These are phyloP conservation scores for Brachyrhaphis roseni DNA, from an alignment of 2,797 vertebrate species.

Conservation along the genomic window DNA sequence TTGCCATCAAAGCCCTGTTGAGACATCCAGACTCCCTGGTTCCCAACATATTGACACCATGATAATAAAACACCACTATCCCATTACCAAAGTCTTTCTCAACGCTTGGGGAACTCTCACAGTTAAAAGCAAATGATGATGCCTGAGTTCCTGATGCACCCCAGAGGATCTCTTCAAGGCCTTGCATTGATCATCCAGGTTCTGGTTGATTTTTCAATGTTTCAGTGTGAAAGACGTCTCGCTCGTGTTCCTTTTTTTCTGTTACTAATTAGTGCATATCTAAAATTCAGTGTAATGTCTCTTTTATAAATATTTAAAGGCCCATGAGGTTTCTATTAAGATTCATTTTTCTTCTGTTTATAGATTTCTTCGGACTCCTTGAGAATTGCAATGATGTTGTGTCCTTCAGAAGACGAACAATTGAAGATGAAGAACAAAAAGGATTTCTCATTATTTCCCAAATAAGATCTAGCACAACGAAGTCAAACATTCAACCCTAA, in stretches of 20 bases:
- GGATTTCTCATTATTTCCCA: neutral
- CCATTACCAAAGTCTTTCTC: neutral
- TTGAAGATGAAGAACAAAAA: neutral
- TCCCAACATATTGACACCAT: neutral
- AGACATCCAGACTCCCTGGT: neutral
- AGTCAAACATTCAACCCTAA: constrained; percentile 7
- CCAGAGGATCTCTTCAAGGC: neutral
- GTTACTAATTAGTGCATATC: neutral
- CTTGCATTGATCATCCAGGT: neutral
- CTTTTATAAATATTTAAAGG: neutral
- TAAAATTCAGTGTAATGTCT: neutral
- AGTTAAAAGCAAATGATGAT: neutral
- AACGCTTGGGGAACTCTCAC: neutral
- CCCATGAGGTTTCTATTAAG: neutral
- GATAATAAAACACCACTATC: neutral
- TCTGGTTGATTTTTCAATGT: neutral
- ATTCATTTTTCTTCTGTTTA: neutral
- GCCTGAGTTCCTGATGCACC: neutral
- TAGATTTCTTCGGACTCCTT: neutral
- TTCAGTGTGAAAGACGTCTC: neutral
- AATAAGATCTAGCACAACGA: neutral
- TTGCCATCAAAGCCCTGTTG: neutral
- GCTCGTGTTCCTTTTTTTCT: neutral
- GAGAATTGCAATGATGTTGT: neutral
- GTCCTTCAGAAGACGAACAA: neutral